These are phyloP conservation scores for Heteropelma amictum DNA, from an alignment of 2,888 invertebrate genomes.

Conservation along the genomic window DNA sequence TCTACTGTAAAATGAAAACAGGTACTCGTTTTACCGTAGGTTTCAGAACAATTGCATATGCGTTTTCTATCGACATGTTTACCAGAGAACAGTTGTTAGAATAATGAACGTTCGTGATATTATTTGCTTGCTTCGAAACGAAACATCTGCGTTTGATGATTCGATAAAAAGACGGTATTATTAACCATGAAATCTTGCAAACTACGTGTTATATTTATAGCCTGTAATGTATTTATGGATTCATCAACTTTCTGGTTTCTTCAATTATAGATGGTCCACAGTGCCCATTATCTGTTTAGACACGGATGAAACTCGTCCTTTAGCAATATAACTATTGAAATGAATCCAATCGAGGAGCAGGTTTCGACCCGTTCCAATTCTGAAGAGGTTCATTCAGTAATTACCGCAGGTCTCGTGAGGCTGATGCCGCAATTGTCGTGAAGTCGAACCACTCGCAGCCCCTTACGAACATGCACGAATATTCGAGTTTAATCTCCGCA, in stretches of 20 bases:
- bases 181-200: background rate
- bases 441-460: conserved; percentile 22
- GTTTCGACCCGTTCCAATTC: conserved; percentile 4
- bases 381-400: conserved; percentile 35
- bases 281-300: background rate
- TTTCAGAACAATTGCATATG: no score
- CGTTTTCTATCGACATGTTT: no score
- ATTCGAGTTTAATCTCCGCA: conserved; percentile 21
- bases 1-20: no score
- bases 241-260: background rate
- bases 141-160: background rate
- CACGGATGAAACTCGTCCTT: background rate
- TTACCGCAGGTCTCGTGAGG: conserved; percentile 27
- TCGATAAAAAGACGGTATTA: background rate
- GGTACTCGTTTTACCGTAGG: no score
- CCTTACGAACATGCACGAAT: background rate
- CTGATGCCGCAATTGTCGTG: conserved; percentile 35
- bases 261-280: conserved; percentile 36
- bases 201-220: background rate
- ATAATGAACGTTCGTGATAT: no score
- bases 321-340: conserved; percentile 12
- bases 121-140: background rate
- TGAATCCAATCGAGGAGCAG: conserved; percentile 25
- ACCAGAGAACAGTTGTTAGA: no score
- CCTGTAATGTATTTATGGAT: background rate